phyloP scores from a whole-genome alignment of 1,140 invertebrate species.

The Trissolcus basalis region DNA sequence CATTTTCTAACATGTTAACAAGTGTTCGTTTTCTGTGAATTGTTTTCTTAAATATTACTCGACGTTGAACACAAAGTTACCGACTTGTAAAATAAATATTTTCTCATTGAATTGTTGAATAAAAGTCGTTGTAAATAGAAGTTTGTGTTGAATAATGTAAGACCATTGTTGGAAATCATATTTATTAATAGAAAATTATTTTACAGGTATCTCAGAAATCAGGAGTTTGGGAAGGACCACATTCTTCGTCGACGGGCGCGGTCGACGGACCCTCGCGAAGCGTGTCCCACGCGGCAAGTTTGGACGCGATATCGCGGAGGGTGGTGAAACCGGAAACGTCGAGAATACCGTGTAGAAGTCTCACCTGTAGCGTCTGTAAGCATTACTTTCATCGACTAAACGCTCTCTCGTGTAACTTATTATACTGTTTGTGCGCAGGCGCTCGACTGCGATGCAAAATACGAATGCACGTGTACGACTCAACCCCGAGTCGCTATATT shows the following conservation, averaged over 20 bases:
- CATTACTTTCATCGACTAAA: constrained; percentile 53
- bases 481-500: background rate
- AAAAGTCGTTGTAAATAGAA: no score
- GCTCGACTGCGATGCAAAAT: constrained; percentile 16
- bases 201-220: constrained; percentile 72
- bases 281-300: constrained; percentile 77
- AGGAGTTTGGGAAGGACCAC: constrained; percentile 70
- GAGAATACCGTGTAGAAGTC: constrained; percentile 74
- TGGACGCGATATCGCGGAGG: constrained; percentile 77
- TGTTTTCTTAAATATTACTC: no score
- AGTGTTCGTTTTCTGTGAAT: no score
- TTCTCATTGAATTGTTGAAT: no score
- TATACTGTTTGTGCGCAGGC: constrained; percentile 26
- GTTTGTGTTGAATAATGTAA: no score
- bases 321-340: constrained; percentile 71
- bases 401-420: constrained; percentile 13
- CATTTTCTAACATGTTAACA: no score
- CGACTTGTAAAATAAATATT: no score
- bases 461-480: constrained; percentile 21
- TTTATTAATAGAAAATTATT: constrained; percentile 7
- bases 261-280: constrained; percentile 70
- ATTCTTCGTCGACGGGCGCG: constrained; percentile 66
- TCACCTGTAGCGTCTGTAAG: constrained; percentile 79
- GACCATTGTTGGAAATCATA: no score
- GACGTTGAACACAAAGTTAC: no score